Conservation (phyloP, 2,113 vertebrate genomes). For the Seriola dumerili region DNA sequence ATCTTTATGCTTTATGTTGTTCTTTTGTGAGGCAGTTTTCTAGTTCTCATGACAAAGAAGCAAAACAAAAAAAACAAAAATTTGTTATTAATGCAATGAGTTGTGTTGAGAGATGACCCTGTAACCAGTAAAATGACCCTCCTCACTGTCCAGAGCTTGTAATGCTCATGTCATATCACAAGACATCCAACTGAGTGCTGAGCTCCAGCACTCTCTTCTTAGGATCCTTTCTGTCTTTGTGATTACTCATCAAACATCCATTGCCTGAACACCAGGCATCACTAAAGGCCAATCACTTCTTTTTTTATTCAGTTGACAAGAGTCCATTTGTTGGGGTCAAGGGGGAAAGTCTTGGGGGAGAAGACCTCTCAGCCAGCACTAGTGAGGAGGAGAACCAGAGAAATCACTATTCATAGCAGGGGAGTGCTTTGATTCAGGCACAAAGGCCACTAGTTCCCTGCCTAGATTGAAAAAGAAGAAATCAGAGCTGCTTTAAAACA, state of each 20-base stretch:
- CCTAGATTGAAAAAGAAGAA: conserved; percentile 66
- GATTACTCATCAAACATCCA: conserved; percentile 56
- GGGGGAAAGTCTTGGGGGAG: conserved; percentile 77
- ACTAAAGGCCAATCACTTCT: conserved; percentile 76
- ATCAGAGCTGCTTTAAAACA: conserved; percentile 68
- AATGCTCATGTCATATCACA: conserved; percentile 29
- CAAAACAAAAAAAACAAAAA: not conserved
- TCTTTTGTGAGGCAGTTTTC: not conserved
- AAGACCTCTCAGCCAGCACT: conserved; percentile 69
- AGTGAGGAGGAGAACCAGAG: conserved; percentile 56
- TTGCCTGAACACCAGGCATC: conserved; percentile 67
- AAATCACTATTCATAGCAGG: conserved; percentile 74
- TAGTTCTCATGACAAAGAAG: not conserved
- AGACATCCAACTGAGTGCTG: conserved; percentile 21
- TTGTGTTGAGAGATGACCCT: not conserved
- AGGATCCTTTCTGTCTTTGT: conserved; percentile 45
- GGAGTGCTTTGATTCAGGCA: conserved; percentile 75
- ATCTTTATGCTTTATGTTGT: not conserved
- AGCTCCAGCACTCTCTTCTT: conserved; percentile 19
- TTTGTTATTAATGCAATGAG: not conserved
- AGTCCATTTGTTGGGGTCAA: conserved; percentile 84
- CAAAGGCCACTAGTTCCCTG: conserved; percentile 73
- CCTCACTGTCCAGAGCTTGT: conserved; percentile 10
- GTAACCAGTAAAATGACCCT: not conserved
- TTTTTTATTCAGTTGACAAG: conserved; percentile 75